These are phyloP conservation scores for Lepus timidus DNA, from an alignment of 2,113 vertebrate genomes.

Conservation along the genomic window DNA sequence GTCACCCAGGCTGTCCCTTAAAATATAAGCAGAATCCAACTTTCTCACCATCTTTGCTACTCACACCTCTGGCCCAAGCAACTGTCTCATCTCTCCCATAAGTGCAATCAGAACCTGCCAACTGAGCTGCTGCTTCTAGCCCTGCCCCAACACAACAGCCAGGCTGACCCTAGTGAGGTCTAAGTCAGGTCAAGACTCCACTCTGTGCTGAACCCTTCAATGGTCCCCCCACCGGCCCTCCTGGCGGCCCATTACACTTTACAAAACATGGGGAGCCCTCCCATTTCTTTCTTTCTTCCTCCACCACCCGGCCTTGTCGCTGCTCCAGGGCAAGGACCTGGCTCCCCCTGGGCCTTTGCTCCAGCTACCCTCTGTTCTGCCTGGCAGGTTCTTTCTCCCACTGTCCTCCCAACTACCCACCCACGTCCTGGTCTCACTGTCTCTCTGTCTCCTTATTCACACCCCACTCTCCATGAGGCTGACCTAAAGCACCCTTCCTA, in stretches of 20 bases:
- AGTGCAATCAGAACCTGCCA: neutral
- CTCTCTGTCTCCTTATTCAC: neutral
- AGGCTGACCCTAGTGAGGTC: neutral
- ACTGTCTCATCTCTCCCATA: neutral
- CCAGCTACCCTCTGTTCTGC: neutral
- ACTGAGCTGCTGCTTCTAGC: neutral
- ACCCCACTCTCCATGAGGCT: neutral
- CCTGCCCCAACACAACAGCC: neutral
- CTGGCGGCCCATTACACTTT: neutral
- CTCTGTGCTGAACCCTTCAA: neutral
- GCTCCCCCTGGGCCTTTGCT: rapidly evolving
- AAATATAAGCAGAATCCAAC: neutral
- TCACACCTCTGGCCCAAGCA: neutral
- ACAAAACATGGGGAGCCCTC: neutral
- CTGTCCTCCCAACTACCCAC: neutral
- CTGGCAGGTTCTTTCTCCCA: neutral
- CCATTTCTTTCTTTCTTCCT: rapidly evolving
- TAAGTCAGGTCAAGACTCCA: neutral
- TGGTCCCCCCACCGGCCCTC: neutral
- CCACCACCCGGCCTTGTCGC: too few relatives aligned
- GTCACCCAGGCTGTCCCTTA: neutral
- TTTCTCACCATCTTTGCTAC: neutral
- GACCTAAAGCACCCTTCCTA: neutral
- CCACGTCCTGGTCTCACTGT: neutral
- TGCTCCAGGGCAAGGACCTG: neutral